Percentiles rank a stretch among this genome's conserved stretches.
phyloP scores from a whole-genome alignment of 2,113 vertebrate species.

The Xenopus laevis region DNA sequence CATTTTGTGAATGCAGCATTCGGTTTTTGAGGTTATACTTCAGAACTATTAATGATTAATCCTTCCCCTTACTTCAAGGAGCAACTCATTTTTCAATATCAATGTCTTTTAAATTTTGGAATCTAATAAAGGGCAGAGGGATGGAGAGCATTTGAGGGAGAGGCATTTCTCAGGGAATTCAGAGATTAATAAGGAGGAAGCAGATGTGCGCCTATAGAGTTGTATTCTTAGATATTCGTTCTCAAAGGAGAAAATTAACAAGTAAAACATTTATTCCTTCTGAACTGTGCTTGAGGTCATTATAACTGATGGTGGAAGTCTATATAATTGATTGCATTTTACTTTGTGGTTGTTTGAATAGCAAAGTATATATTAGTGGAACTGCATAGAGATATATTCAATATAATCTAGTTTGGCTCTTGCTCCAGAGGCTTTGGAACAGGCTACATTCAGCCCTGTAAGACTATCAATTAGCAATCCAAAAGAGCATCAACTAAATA shows the following conservation, averaged over 20 bases:
- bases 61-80: too few species aligned
- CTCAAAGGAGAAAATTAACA: not conserved
- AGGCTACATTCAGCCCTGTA: not conserved
- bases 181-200: too few species aligned
- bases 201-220: too few species aligned
- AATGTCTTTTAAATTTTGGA: too few species aligned
- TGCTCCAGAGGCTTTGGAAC: conserved; percentile 6
- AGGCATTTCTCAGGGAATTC: too few species aligned
- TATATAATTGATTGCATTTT: conserved; percentile 15
- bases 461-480: conserved; percentile 25
- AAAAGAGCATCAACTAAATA: conserved; percentile 27
- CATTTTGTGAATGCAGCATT: too few species aligned
- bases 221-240: not conserved
- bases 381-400: conserved; percentile 11
- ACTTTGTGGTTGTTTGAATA: conserved; percentile 2
- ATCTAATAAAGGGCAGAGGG: too few species aligned
- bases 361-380: conserved; percentile 17
- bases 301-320: conserved; percentile 4
- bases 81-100: too few species aligned
- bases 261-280: not conserved
- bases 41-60: too few species aligned
- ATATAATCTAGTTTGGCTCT: conserved; percentile 26
- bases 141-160: too few species aligned
- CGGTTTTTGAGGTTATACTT: too few species aligned
- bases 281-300: conserved; percentile 12